Conservation (phyloP, 2,113 vertebrate genomes). For the Cheilinus undulatus region DNA sequence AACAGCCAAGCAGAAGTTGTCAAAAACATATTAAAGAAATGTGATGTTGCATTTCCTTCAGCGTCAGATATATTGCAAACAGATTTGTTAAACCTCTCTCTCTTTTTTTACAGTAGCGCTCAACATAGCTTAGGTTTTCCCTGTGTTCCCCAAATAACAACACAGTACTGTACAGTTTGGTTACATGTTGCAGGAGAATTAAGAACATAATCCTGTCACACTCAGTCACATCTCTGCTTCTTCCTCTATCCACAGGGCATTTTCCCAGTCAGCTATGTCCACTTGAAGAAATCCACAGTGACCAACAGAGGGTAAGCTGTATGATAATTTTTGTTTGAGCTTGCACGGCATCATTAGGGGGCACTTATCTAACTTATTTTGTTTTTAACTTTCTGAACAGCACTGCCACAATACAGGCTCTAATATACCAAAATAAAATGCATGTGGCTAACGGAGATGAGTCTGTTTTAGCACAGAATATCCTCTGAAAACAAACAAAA, state of each 20-base stretch:
- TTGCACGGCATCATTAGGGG: not conserved
- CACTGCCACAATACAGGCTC: not conserved
- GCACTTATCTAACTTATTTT: not conserved
- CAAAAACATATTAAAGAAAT: conserved; percentile 16
- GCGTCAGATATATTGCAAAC: conserved; percentile 3
- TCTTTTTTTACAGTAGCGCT: not conserved
- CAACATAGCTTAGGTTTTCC: not conserved
- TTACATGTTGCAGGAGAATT: conserved; percentile 23
- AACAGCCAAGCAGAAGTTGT: conserved; percentile 2
- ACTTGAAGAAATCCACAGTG: conserved; percentile 86
- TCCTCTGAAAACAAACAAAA: too few species aligned
- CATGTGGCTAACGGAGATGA: not conserved
- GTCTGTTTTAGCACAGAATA: too few species aligned
- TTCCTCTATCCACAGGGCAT: conserved; percentile 79
- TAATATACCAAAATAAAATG: not conserved
- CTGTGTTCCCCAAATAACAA: not conserved
- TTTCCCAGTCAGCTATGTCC: conserved; percentile 85
- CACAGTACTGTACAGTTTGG: conserved; percentile 3
- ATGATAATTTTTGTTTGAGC: conserved; percentile 25
- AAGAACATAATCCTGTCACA: conserved; percentile 40
- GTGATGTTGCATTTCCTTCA: conserved; percentile 11
- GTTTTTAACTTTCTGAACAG: not conserved
- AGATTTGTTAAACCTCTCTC: not conserved
- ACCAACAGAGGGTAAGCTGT: conserved; percentile 85
- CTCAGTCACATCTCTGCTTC: conserved; percentile 42